Conservation (phyloP, 2,113 vertebrate genomes). For the Tupaia chinensis region DNA sequence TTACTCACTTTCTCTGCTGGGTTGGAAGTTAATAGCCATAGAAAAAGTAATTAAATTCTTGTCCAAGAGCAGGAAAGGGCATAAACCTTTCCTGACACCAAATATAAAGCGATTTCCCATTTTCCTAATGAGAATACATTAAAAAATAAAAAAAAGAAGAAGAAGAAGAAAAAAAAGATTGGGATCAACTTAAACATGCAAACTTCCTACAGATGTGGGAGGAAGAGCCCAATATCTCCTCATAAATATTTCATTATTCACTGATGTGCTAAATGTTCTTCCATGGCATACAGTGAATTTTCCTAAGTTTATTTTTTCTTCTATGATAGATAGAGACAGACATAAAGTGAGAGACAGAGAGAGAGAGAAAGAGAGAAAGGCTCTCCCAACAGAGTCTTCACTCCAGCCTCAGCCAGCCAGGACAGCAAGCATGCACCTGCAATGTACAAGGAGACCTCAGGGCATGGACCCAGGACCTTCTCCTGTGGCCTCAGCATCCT, state of each 20-base stretch:
- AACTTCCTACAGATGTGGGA: neutral
- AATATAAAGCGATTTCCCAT: neutral
- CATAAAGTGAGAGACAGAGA: too few species aligned
- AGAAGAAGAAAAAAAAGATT: neutral
- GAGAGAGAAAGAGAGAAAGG: too few species aligned
- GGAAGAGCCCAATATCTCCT: neutral
- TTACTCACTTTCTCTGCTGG: accelerated
- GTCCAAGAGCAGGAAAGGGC: neutral
- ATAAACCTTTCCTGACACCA: neutral
- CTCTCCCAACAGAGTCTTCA: too few species aligned
- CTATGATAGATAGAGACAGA: too few species aligned
- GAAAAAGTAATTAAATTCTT: neutral
- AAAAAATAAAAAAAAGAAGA: too few species aligned
- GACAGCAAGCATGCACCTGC: too few species aligned
- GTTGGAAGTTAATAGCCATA: neutral
- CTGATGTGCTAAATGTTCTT: neutral
- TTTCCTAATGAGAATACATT: neutral
- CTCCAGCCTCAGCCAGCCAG: too few species aligned
- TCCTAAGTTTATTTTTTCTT: too few species aligned
- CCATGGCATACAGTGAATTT: neutral
- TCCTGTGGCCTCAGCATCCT: too few species aligned
- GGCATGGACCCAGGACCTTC: too few species aligned
- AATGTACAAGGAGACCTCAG: too few species aligned
- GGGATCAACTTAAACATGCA: neutral
- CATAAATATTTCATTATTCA: slow-evolving; percentile 28